These are phyloP conservation scores for Automeris io DNA, from an alignment of 2,888 invertebrate species.

Conservation along the genomic window DNA sequence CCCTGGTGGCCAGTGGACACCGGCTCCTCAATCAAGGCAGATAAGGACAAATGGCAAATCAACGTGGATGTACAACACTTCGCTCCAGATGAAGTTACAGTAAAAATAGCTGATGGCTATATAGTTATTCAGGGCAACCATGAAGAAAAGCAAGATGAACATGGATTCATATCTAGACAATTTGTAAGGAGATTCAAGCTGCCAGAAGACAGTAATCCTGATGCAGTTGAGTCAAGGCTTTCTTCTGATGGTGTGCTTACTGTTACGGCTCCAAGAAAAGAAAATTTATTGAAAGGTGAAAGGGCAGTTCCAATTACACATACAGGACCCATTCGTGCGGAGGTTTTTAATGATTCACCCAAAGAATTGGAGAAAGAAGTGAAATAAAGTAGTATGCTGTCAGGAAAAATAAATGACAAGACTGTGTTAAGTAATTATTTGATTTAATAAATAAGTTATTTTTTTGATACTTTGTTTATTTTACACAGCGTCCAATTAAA, in stretches of 20 bases:
- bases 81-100: constrained; percentile 84
- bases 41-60: constrained; percentile 79
- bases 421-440: constrained; percentile 13
- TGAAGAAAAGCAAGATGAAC: constrained; percentile 85
- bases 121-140: constrained; percentile 87
- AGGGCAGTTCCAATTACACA: constrained; percentile 76
- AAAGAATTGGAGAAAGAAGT: constrained; percentile 13
- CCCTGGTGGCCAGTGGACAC: constrained; percentile 60
- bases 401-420: constrained; percentile 10
- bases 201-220: constrained; percentile 83
- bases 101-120: constrained; percentile 82
- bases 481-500: too few relatives aligned
- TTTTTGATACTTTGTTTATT: too few relatives aligned
- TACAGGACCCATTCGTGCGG: constrained; percentile 72
- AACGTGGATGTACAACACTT: constrained; percentile 87
- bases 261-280: constrained; percentile 77
- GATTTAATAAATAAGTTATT: not conserved
- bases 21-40: constrained; percentile 66
- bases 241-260: constrained; percentile 88
- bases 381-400: constrained; percentile 3
- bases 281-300: constrained; percentile 50
- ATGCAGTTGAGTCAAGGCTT: constrained; percentile 82
- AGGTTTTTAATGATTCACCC: constrained; percentile 25
- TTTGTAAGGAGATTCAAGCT: constrained; percentile 82
- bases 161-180: constrained; percentile 84